Evolutionary conservation across 2,113 vertebrate species (phyloP), one percentile per base, ranked within the genome.

Genomic region (Xiphophorus hellerii): DNA sequence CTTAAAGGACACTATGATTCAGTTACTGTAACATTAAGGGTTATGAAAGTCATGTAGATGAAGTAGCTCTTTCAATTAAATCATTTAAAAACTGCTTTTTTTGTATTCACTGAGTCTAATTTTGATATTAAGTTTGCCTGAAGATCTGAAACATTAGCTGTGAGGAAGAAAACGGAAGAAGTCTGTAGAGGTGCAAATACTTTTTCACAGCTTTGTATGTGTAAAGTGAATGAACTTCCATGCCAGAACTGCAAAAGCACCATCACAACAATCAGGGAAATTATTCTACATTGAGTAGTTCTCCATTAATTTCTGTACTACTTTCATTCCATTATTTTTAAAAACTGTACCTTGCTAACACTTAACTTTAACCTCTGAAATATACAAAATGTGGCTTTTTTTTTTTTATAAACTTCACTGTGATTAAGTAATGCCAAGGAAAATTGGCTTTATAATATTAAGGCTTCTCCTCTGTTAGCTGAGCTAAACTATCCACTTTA

Each of bases 361-460:
- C 1, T 66, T 37, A 13, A 35, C 22, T 33, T 25, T 51, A 22
- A 51, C 48, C 17, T 25, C 51, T 58, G 51, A 58, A n/a, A 58
- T 8, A 3, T 65, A 22, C 31, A 65, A 65, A 65, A 22, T 25
- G 2, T 22, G 8, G 2, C 31, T 11, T 63, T 28, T 62, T 14
- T 31, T 66, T 63, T 11, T 62, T 54, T 3, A 5, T 48, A 20
- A 76, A 60, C 25, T 1, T 0, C 17, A 31, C 15, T 76, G 29
- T 74, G 78, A 10, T 60, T 72, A 22, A 17, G 30, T 82, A 63
- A 69, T 48, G 73, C 61, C 65, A 68, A 31, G 58, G 58, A 27
- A 74, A 82, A 75, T 67, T 71, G 54, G n/a, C 66, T 74, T 61
- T 66, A 74, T 20, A 39, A 9, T 44, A 51, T 31, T n/a, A 29